Conservation (phyloP, 2,888 invertebrate species). For the Dione vanillae region DNA sequence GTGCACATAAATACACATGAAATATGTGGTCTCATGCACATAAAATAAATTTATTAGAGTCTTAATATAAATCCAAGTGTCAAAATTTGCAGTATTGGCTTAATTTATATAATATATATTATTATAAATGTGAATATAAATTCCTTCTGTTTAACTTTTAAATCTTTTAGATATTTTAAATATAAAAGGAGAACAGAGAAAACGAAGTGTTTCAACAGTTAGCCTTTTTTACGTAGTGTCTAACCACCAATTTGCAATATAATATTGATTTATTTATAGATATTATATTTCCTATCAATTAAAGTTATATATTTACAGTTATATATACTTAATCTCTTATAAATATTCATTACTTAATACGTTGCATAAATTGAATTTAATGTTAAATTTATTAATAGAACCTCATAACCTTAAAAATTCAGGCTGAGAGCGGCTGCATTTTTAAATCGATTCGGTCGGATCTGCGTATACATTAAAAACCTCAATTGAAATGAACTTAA, state of each 20-base stretch:
- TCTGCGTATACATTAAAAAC: constrained; percentile 23
- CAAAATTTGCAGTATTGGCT: neutral
- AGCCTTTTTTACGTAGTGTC: too few species aligned
- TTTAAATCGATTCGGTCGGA: constrained; percentile 9
- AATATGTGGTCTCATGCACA: neutral
- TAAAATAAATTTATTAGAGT: neutral
- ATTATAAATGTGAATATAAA: neutral
- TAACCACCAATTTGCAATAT: too few species aligned
- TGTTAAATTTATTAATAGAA: constrained; percentile 17
- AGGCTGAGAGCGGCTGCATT: neutral
- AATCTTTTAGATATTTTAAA: too few species aligned
- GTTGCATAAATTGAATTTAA: constrained; percentile 8
- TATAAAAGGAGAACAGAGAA: too few species aligned
- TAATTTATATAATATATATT: neutral
- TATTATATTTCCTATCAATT: too few species aligned
- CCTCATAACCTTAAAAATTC: constrained; percentile 4
- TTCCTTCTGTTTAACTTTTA: too few species aligned
- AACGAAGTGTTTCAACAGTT: too few species aligned
- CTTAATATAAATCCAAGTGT: neutral
- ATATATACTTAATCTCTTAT: too few species aligned
- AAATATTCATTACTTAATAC: neutral
- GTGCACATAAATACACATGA: neutral
- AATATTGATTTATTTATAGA: too few species aligned
- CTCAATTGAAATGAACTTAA: constrained; percentile 27
- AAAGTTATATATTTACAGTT: too few species aligned